phyloP scores from a whole-genome alignment of 2,888 invertebrate genomes.

The Xylophagus ater region DNA sequence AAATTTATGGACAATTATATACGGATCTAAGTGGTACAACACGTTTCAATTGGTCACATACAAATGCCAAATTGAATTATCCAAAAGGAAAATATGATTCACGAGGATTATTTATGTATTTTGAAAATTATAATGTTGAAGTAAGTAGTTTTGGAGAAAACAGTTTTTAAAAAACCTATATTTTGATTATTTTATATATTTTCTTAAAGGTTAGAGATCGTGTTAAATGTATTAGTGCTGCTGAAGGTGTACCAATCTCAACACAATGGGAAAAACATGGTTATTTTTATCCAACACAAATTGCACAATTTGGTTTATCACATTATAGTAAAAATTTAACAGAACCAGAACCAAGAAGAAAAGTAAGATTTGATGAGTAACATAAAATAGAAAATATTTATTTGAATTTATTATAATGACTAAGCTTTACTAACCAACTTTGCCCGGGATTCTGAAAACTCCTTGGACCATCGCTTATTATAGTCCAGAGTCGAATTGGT shows the following conservation, averaged over 20 bases:
- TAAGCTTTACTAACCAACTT: no score
- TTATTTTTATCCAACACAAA: conserved; percentile 96
- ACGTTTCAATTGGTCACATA: conserved; percentile 89
- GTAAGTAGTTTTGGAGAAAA: conserved; percentile 27
- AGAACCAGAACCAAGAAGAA: conserved; percentile 66
- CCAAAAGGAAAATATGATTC: conserved; percentile 85
- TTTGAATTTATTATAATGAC: no score
- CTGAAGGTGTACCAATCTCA: conserved; percentile 90
- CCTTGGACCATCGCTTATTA: no score
- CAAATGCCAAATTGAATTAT: conserved; percentile 80
- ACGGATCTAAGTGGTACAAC: conserved; percentile 56
- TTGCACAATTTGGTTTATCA: conserved; percentile 93
- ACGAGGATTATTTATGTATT: conserved; percentile 86
- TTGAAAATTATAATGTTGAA: conserved; percentile 97
- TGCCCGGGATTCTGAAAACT: no score
- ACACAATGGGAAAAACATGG: conserved; percentile 94
- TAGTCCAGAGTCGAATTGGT: no score
- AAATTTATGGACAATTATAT: conserved; percentile 80
- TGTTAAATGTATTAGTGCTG: conserved; percentile 91
- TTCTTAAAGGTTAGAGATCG: conserved; percentile 58
- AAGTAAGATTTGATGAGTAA: conserved; percentile 25
- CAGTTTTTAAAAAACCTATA: conserved; percentile 5
- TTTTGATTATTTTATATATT: background rate
- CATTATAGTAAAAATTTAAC: conserved; percentile 94
- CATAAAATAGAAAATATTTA: background rate